Conservation (phyloP, 2,113 vertebrate species). For the Bolborhynchus lineola region DNA sequence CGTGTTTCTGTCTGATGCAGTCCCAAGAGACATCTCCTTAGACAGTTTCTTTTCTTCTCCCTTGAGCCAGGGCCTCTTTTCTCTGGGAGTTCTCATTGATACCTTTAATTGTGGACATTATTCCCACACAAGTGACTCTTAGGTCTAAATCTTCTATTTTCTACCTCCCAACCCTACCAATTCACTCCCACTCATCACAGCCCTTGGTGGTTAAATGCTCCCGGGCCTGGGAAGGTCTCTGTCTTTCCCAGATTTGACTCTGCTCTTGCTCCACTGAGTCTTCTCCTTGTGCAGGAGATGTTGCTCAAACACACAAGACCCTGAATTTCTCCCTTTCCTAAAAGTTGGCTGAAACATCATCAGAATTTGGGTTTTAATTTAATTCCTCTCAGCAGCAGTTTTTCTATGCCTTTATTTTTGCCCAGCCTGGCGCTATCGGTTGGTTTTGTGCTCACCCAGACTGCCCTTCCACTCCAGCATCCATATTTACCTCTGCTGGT, state of each 20-base stretch:
- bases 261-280: not conserved
- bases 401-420: not conserved
- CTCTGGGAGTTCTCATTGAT: slow-evolving; percentile 33
- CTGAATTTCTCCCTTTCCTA: not conserved
- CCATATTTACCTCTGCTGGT: not conserved
- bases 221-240: not conserved
- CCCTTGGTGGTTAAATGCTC: not conserved
- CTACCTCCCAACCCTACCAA: not conserved
- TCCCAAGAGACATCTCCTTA: slow-evolving; percentile 41
- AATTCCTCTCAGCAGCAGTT: not conserved
- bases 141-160: slow-evolving; percentile 14
- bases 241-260: not conserved
- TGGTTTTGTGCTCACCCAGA: not conserved
- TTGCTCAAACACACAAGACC: not conserved
- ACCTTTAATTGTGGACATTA: slow-evolving; percentile 51
- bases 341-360: not conserved
- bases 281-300: not conserved
- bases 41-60: slow-evolving; percentile 49
- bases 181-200: not conserved
- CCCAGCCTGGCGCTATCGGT: not conserved
- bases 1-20: slow-evolving; percentile 44
- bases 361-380: not conserved
- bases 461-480: not conserved
- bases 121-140: slow-evolving; percentile 5
- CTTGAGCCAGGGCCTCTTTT: slow-evolving; percentile 44